Base-by-base conservation (phyloP, 2,113 vertebrate genomes). In the Rhabdornis inornatus region DNA sequence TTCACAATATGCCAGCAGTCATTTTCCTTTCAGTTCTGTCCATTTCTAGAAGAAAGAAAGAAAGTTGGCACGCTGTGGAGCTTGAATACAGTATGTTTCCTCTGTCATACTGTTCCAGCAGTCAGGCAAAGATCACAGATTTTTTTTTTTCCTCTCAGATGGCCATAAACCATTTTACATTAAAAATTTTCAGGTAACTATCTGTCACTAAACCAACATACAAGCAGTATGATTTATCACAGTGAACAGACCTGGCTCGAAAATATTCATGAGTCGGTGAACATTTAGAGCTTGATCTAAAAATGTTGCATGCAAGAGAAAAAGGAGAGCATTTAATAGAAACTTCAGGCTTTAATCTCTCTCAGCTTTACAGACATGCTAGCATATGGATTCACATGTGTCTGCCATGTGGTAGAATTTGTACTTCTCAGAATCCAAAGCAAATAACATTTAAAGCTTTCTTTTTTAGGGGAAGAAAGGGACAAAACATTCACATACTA, bases 311-410 rank as follows among this genome's bases (percentile, higher is more conserved):
- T 80, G 93, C 39, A 71, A 92, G 87, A 92, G 89, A 91, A 95
- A 97, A 94, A 94, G 90, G 59, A 87, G 84, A 94, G 77, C 56
- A 83, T 95, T 97, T 95, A 95, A 92, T 91, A 94, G 95, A 94
- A 95, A 86, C 92, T 95, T 95, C 65, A 95, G 87, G 71, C 90
- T 96, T 96, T 95, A 96, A 94, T 97, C 95, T 97, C 55, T 81
- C 55, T 92, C 55, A 0, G 72, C 55, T 93, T 96, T 97, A 82
- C 87, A 96, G 96, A 95, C 94, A 95, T 96, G 89, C 92, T 95
- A 96, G 95, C 97, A 97, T 97, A 96, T 97, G 97, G 95, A 94
- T 93, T 94, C 96, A 95, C 96, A 97, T 96, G 96, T 97, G 96
- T 94, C 87, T 87, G 82, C 96, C 94, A 95, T 95, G 96, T 94